Evolutionary conservation across 2,113 vertebrate species (phyloP).

Genomic region (Morone chrysops): DNA sequence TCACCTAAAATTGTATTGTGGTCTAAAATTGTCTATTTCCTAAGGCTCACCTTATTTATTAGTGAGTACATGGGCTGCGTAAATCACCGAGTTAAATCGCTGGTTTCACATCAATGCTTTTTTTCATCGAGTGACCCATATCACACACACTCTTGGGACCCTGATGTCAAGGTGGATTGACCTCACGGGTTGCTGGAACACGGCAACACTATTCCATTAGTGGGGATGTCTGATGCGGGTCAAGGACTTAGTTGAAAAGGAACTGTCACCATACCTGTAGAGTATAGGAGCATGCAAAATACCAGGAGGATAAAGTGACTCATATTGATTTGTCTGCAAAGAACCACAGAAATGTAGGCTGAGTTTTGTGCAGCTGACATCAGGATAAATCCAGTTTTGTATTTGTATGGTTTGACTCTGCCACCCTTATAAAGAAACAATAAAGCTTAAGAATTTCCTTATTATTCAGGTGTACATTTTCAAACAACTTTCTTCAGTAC

Average conservation of each 20-base stretch:
- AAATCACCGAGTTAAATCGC: conserved; percentile 27
- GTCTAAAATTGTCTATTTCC: conserved; percentile 1
- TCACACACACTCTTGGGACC: neutral
- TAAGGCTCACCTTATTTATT: conserved; percentile 19
- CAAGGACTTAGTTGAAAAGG: conserved; percentile 28
- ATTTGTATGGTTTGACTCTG: neutral
- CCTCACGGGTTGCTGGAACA: conserved; percentile 10
- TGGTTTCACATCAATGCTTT: conserved; percentile 14
- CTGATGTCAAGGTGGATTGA: conserved; percentile 31
- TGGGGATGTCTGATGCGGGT: conserved; percentile 25
- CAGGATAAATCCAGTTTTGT: neutral
- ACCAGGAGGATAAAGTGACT: neutral
- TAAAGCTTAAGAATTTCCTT: conserved; percentile 8
- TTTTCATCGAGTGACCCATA: neutral
- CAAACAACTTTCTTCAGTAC: neutral
- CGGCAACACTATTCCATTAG: conserved; percentile 35
- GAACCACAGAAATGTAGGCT: neutral
- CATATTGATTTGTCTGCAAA: neutral
- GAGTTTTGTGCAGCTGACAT: neutral
- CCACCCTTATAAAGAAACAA: neutral
- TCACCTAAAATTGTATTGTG: conserved; percentile 23
- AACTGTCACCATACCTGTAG: neutral
- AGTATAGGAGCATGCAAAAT: neutral
- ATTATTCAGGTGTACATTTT: neutral
- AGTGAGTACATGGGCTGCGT: neutral